Conservation (phyloP, 2,113 vertebrate species). For the Sprattus sprattus region DNA sequence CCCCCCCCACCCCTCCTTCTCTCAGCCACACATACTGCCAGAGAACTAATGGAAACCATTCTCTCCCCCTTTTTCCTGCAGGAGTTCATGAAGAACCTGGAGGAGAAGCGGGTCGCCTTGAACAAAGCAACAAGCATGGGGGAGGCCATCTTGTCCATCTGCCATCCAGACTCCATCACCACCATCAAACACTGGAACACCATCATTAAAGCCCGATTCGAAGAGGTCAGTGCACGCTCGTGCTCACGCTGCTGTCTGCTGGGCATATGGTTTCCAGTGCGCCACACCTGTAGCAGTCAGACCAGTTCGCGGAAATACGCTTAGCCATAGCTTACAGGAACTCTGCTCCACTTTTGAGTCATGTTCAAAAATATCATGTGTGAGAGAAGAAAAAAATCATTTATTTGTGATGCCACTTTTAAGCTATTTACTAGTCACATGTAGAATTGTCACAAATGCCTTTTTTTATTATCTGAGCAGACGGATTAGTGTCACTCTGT, state of each 20-base stretch:
- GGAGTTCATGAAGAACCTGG: conserved; percentile 95
- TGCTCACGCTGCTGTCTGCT: background rate
- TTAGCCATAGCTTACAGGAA: background rate
- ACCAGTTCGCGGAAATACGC: background rate
- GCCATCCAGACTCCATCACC: conserved; percentile 96
- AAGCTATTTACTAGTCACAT: background rate
- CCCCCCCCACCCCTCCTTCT: conserved; percentile 8
- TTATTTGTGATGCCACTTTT: background rate
- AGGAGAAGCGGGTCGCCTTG: conserved; percentile 87
- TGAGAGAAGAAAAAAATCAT: background rate
- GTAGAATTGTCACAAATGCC: background rate
- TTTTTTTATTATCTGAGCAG: too few relatives aligned
- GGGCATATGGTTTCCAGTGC: background rate
- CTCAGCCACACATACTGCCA: conserved; percentile 14
- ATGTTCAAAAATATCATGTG: background rate
- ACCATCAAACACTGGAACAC: conserved; percentile 99
- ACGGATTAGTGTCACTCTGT: background rate
- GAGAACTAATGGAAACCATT: conserved; percentile 45
- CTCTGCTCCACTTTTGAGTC: background rate
- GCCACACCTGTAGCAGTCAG: background rate
- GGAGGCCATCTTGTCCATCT: conserved; percentile 87
- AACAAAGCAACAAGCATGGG: conserved; percentile 89
- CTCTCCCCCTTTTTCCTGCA: conserved; percentile 56
- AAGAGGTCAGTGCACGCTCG: conserved; percentile 83
- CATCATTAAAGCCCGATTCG: conserved; percentile 95